These are phyloP conservation scores for Hapalemur alaotrensis DNA, from an alignment of 2,797 vertebrate species.

Conservation along the genomic window DNA sequence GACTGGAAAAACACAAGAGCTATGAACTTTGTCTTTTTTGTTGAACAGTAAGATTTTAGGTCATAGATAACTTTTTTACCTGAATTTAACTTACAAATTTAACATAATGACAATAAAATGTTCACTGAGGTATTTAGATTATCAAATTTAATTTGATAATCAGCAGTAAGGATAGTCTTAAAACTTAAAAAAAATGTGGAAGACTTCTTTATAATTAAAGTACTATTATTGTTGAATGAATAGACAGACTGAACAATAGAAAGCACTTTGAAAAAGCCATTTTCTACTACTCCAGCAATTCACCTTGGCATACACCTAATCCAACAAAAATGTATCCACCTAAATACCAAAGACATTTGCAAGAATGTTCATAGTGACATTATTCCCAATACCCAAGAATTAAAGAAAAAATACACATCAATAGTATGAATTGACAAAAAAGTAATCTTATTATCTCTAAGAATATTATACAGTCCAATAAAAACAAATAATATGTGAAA, in stretches of 20 bases:
- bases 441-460: background rate
- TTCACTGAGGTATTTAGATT: background rate
- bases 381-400: background rate
- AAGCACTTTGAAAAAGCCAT: background rate
- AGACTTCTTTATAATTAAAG: background rate
- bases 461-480: background rate
- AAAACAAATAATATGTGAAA: too few species aligned
- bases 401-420: background rate
- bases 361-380: background rate
- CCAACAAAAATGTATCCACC: background rate
- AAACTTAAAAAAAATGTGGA: background rate
- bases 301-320: background rate
- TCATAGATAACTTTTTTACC: background rate
- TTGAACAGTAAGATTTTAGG: background rate
- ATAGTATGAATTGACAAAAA: background rate
- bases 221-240: background rate
- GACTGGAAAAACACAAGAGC: background rate
- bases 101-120: background rate
- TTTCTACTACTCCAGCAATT: background rate
- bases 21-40: background rate
- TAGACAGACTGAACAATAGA: background rate
- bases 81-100: background rate
- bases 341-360: background rate
- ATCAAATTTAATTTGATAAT: background rate
- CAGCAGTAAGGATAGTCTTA: background rate